Conservation (phyloP, 2,888 invertebrate species). For the Agrenia bidenticulata region DNA sequence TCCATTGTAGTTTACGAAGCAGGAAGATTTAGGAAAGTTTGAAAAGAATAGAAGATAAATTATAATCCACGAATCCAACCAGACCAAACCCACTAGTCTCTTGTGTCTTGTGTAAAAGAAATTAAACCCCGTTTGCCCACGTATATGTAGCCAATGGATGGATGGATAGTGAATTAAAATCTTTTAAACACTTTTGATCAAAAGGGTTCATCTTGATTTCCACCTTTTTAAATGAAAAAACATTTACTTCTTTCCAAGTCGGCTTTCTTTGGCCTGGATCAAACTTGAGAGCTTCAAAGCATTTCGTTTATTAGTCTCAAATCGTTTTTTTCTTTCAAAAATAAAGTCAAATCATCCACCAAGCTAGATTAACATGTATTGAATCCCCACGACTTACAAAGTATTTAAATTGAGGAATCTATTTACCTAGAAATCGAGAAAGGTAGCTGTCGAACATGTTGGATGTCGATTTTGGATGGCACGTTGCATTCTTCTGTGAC, state of each 20-base stretch:
- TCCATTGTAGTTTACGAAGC: background rate
- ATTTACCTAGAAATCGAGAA: background rate
- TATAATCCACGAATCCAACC: background rate
- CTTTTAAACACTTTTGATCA: no score
- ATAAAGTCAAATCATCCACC: no score
- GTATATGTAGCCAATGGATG: background rate
- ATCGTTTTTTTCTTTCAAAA: no score
- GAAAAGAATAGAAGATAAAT: slow-evolving; percentile 15
- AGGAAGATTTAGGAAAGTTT: slow-evolving; percentile 3
- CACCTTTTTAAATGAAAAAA: no score
- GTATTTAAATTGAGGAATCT: no score
- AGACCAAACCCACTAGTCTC: background rate
- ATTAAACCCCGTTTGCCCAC: background rate
- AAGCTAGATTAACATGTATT: no score
- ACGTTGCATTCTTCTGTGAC: background rate
- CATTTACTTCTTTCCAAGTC: no score
- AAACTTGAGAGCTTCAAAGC: no score
- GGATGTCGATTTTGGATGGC: background rate
- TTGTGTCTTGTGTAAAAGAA: background rate
- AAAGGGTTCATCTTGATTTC: no score
- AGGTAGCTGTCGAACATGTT: background rate
- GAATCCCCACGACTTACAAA: no score
- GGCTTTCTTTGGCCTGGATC: no score
- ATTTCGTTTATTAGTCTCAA: no score
- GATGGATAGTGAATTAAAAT: background rate